Percentiles rank a stretch among this genome's conserved stretches.
These are phyloP conservation scores for Naso thynnoides DNA, from an alignment of 2,797 vertebrate genomes.

Conservation along the genomic window DNA sequence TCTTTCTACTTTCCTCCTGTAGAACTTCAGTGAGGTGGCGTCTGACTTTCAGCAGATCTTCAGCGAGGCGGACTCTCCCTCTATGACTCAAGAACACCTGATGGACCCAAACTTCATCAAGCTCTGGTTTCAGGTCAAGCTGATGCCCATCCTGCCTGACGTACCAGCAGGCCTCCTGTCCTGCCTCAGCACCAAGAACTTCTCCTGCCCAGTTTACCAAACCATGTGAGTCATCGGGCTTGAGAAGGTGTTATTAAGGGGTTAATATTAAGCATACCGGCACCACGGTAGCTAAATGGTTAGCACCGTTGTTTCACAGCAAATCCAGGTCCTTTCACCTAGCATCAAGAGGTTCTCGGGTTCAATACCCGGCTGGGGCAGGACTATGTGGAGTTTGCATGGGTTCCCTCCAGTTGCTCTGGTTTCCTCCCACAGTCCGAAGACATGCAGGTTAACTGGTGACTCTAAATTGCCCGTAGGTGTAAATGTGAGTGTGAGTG, in stretches of 20 bases:
- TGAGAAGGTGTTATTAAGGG: not conserved
- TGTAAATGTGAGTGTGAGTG: no score
- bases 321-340: no score
- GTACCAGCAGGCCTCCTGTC: constrained; percentile 69
- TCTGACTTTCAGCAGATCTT: constrained; percentile 74
- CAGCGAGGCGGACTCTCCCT: constrained; percentile 39
- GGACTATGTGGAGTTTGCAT: no score
- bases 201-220: constrained; percentile 84
- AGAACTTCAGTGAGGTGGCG: constrained; percentile 77
- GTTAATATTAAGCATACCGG: no score
- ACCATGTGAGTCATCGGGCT: constrained; percentile 73
- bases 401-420: no score
- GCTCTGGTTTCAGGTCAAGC: constrained; percentile 83
- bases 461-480: no score
- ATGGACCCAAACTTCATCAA: constrained; percentile 76
- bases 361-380: no score
- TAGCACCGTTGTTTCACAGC: no score
- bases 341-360: no score
- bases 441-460: no score
- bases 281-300: no score
- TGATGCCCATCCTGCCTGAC: constrained; percentile 76
- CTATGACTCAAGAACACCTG: constrained; percentile 71
- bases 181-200: constrained; percentile 85
- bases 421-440: no score
- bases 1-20: not conserved